Conservation (phyloP, 1,140 invertebrate genomes). For the Drosophila simulans region DNA sequence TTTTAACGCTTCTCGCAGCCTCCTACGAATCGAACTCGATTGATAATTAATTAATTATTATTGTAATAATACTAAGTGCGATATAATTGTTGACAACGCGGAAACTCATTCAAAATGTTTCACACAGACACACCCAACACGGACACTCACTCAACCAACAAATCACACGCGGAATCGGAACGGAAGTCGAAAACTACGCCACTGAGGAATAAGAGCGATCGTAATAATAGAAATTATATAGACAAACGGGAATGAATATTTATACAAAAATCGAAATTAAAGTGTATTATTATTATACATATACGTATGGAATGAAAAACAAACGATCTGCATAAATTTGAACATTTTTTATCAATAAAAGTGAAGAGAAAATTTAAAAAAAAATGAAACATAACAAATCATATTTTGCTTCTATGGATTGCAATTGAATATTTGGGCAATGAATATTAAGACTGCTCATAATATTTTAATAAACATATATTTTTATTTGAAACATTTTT, state of each 20-base stretch:
- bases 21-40: conserved; percentile 48
- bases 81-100: conserved; percentile 59
- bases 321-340: conserved; percentile 71
- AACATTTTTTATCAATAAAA: conserved; percentile 82
- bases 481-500: neutral
- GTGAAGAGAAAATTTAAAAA: conserved; percentile 44
- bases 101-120: conserved; percentile 73
- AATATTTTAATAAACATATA: too few relatives aligned
- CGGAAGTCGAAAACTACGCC: conserved; percentile 61
- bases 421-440: neutral
- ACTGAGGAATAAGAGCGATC: conserved; percentile 67
- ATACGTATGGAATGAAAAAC: conserved; percentile 56
- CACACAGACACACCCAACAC: conserved; percentile 23
- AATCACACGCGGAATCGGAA: conserved; percentile 24
- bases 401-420: neutral
- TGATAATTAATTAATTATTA: conserved; percentile 42
- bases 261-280: conserved; percentile 66
- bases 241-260: conserved; percentile 77
- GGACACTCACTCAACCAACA: conserved; percentile 27
- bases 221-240: conserved; percentile 78
- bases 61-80: conserved; percentile 41
- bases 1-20: conserved; percentile 50
- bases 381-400: conserved; percentile 30
- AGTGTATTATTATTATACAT: conserved; percentile 82
- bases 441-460: too few relatives aligned